Percentiles rank a stretch among this genome's conserved stretches.
These are phyloP conservation scores for Agelastica alni DNA, from an alignment of 2,888 invertebrate genomes.

Conservation along the genomic window DNA sequence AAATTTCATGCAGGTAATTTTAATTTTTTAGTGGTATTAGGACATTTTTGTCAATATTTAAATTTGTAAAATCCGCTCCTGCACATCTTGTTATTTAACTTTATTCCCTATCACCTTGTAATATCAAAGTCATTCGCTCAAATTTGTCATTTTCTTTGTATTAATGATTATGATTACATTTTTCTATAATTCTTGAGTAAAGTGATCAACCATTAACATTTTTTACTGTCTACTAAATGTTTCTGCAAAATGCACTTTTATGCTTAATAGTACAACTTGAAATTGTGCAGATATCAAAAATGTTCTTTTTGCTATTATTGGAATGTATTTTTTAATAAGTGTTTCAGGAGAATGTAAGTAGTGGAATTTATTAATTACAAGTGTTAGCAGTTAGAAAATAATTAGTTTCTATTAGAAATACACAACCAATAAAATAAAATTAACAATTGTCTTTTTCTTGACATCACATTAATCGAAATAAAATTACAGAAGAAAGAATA, in stretches of 20 bases:
- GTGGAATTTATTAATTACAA: slow-evolving; percentile 12
- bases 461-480: too few relatives aligned
- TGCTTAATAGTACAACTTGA: slow-evolving; percentile 15
- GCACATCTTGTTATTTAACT: slow-evolving; percentile 18
- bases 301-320: slow-evolving; percentile 4
- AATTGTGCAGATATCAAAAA: slow-evolving; percentile 15
- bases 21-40: too few relatives aligned
- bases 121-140: slow-evolving; percentile 20
- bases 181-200: slow-evolving; percentile 24
- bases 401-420: too few relatives aligned
- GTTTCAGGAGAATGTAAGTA: slow-evolving; percentile 12
- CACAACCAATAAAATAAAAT: too few relatives aligned
- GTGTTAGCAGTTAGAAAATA: too few relatives aligned
- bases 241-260: slow-evolving; percentile 23
- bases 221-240: slow-evolving; percentile 17
- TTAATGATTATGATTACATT: slow-evolving; percentile 22
- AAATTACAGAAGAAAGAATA: too few relatives aligned
- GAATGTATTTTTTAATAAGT: slow-evolving; percentile 12
- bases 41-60: too few relatives aligned
- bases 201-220: slow-evolving; percentile 23
- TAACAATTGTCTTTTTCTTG: too few relatives aligned
- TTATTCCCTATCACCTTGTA: slow-evolving; percentile 18
- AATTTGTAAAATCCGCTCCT: too few relatives aligned
- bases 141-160: slow-evolving; percentile 30
- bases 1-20: too few relatives aligned